Conservation (phyloP, 1,140 invertebrate genomes). For the Eufriesea mexicana region DNA sequence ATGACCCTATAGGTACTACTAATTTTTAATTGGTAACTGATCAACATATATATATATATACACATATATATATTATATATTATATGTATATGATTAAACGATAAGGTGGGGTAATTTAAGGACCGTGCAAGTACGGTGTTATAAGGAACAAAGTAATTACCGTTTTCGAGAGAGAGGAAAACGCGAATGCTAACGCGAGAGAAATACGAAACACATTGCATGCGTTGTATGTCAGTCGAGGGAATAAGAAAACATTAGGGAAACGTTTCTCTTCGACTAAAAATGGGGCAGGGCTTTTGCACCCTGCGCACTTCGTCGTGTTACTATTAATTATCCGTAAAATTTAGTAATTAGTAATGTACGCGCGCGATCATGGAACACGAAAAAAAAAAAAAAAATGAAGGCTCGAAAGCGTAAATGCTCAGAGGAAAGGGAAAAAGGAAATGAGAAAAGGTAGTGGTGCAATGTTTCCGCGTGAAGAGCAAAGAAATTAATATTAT, state of each 20-base stretch:
- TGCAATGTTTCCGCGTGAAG: conserved; percentile 29
- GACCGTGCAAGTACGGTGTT: conserved; percentile 25
- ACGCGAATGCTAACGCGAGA: background rate
- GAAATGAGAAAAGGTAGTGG: background rate
- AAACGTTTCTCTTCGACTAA: conserved; percentile 3
- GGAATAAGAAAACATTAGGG: background rate
- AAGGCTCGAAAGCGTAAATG: conserved; percentile 7
- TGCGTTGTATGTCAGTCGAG: background rate
- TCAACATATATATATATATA: conserved; percentile 60
- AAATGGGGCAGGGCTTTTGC: background rate
- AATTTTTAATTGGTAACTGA: conserved; percentile 76
- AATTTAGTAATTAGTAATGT: conserved; percentile 9
- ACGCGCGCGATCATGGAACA: conserved; percentile 15
- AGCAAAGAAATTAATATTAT: conserved; percentile 30
- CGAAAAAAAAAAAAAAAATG: background rate
- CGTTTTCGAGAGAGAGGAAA: background rate
- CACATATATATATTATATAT: conserved; percentile 54
- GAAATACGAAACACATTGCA: background rate
- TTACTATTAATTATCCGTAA: conserved; percentile 27
- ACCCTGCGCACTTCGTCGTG: background rate
- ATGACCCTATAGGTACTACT: conserved; percentile 77
- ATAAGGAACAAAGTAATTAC: background rate
- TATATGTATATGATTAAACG: conserved; percentile 63
- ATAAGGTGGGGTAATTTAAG: conserved; percentile 46
- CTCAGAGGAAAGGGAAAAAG: background rate